A percentile compares a stretch with the other conserved stretches of the same genome.
Conservation (phyloP, 1,140 invertebrate genomes). For the Popillia japonica region DNA sequence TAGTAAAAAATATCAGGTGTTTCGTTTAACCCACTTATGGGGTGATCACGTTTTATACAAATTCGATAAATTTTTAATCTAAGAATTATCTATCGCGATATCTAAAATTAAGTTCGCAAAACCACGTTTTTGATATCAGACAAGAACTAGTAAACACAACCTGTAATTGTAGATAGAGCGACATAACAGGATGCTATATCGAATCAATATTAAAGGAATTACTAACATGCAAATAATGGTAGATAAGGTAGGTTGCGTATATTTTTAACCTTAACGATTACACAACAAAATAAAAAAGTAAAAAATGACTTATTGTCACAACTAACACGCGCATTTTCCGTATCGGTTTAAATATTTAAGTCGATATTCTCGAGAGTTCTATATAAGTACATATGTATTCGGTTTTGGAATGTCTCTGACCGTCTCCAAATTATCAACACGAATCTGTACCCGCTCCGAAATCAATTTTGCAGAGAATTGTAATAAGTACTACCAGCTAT, state of each 20-base stretch:
- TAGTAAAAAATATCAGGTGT: too few species aligned
- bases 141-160: too few species aligned
- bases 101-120: too few species aligned
- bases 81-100: too few species aligned
- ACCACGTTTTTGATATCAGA: too few species aligned
- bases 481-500: not conserved
- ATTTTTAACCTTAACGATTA: conserved; percentile 11
- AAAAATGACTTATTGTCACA: not conserved
- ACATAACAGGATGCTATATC: not conserved
- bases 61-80: too few species aligned
- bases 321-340: not conserved
- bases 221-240: not conserved
- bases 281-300: not conserved
- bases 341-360: not conserved
- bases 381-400: not conserved
- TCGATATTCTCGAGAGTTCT: not conserved
- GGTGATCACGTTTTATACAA: too few species aligned
- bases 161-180: not conserved
- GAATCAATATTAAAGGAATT: not conserved
- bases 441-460: not conserved
- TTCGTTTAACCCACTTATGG: too few species aligned
- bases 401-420: not conserved
- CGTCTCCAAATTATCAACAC: not conserved
- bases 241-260: not conserved
- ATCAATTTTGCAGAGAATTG: not conserved